phyloP scores from a whole-genome alignment of 2,888 invertebrate genomes.

The Ernsta delagoae region DNA sequence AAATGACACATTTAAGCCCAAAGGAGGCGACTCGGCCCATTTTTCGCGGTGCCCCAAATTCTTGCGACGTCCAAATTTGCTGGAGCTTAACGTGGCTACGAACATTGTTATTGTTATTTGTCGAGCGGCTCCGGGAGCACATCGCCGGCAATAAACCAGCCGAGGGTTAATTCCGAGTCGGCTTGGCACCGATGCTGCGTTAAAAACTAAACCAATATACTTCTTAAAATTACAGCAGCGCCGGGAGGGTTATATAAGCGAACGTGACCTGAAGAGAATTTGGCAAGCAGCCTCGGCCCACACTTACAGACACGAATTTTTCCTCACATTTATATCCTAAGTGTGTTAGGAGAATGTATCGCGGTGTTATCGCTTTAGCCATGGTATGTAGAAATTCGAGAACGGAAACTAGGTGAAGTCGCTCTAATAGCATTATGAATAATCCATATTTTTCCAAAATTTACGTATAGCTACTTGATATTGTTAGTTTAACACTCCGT shows the following conservation, averaged over 20 bases:
- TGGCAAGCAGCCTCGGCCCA: constrained; percentile 61
- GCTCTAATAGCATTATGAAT: constrained; percentile 13
- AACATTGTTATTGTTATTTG: constrained; percentile 42
- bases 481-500: too few relatives aligned
- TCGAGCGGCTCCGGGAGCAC: constrained; percentile 38
- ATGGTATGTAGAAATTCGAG: constrained; percentile 7
- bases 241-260: constrained; percentile 61
- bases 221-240: constrained; percentile 67
- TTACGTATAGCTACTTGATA: background rate
- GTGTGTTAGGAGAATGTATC: constrained; percentile 36
- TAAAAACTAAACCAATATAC: constrained; percentile 80
- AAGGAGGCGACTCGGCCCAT: constrained; percentile 25
- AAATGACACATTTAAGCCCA: constrained; percentile 32
- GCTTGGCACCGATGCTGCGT: constrained; percentile 64
- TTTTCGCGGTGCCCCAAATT: constrained; percentile 26
- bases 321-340: constrained; percentile 36
- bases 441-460: background rate
- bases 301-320: constrained; percentile 38
- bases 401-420: background rate
- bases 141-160: constrained; percentile 36
- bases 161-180: constrained; percentile 60
- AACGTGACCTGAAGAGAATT: constrained; percentile 63
- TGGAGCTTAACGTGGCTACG: constrained; percentile 40
- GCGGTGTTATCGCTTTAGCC: constrained; percentile 19
- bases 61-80: constrained; percentile 28